Conservation (phyloP, 2,888 invertebrate species). For the Scaptomyza flava region DNA sequence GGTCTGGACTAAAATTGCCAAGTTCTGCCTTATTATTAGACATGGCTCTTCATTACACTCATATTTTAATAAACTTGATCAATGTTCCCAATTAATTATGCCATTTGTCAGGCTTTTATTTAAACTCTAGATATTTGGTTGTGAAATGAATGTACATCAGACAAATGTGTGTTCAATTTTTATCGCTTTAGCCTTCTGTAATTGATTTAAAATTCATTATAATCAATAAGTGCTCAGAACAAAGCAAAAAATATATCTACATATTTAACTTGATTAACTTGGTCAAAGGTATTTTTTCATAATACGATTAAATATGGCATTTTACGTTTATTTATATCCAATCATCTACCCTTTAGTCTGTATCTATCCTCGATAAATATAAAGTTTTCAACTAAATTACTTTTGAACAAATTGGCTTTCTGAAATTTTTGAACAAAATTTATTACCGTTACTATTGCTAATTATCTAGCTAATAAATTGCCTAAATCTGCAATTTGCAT, state of each 20-base stretch:
- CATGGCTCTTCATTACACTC: constrained; percentile 4
- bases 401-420: not conserved
- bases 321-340: too few relatives aligned
- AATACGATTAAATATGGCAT: too few relatives aligned
- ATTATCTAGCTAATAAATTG: not conserved
- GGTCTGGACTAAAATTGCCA: constrained; percentile 13
- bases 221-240: too few relatives aligned
- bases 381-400: too few relatives aligned
- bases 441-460: not conserved
- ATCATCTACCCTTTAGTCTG: too few relatives aligned
- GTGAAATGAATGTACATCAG: not conserved
- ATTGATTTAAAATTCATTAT: too few relatives aligned
- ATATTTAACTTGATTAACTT: too few relatives aligned
- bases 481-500: not conserved
- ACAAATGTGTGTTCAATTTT: not conserved
- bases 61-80: constrained; percentile 16
- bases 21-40: constrained; percentile 21
- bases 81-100: not conserved
- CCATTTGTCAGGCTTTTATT: not conserved
- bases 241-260: too few relatives aligned
- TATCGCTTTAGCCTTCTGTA: too few relatives aligned
- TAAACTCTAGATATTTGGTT: not conserved
- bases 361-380: too few relatives aligned
- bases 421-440: not conserved
- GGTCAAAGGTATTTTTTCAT: too few relatives aligned